Conservation (phyloP, 2,797 vertebrate genomes). For the Alfaro cultratus region DNA sequence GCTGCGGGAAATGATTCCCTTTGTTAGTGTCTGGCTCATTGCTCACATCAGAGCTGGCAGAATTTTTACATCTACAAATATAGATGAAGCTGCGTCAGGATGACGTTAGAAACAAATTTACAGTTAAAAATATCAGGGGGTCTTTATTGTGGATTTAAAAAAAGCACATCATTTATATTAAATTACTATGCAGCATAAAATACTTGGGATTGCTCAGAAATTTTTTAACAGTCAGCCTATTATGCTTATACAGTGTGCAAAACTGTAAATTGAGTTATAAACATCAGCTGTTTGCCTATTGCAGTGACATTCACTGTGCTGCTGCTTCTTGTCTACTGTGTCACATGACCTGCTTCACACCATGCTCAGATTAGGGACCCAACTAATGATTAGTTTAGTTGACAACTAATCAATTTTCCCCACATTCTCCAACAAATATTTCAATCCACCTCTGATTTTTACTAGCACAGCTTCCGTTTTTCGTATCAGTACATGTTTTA, state of each 20-base stretch:
- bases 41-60: conserved; percentile 40
- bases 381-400: not conserved
- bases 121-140: not conserved
- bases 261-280: not conserved
- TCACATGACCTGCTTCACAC: not conserved
- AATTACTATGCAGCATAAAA: not conserved
- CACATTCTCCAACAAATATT: not conserved
- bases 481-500: not conserved
- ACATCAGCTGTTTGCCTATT: not conserved
- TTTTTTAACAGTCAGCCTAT: not conserved
- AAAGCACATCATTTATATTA: not conserved
- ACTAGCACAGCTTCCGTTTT: not conserved
- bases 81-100: conserved; percentile 12
- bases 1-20: conserved; percentile 45
- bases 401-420: not conserved
- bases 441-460: not conserved
- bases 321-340: not conserved
- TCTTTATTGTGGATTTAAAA: not conserved
- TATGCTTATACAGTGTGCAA: not conserved
- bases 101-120: not conserved
- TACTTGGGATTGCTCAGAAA: not conserved
- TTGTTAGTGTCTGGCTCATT: conserved; percentile 51
- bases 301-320: not conserved
- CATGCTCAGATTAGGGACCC: not conserved
- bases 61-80: conserved; percentile 16